A percentile compares a stretch with the other conserved stretches of the same genome.
phyloP scores from a whole-genome alignment of 2,888 invertebrate genomes.

The Alentia gelatinosa region DNA sequence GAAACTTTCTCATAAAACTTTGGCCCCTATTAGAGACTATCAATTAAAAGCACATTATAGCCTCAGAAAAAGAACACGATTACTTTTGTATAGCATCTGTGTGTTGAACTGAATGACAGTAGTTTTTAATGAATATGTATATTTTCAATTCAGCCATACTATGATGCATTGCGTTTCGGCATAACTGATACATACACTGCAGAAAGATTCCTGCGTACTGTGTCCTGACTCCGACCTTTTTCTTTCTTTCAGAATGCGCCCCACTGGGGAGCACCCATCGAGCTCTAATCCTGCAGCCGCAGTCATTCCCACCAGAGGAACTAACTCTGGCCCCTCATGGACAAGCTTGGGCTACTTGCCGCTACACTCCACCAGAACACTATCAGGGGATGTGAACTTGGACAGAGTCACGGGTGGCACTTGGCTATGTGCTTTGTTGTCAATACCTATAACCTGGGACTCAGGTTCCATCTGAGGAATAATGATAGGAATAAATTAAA shows the following conservation, averaged over 20 bases:
- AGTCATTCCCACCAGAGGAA: background rate
- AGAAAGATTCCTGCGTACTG: too few relatives aligned
- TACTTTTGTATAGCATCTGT: too few relatives aligned
- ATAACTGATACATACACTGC: too few relatives aligned
- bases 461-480: background rate
- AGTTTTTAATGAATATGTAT: too few relatives aligned
- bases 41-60: too few relatives aligned
- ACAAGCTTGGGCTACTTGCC: background rate
- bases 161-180: too few relatives aligned
- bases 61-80: too few relatives aligned
- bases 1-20: too few relatives aligned
- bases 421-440: background rate
- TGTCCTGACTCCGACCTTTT: background rate
- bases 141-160: too few relatives aligned
- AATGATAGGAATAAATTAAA: background rate
- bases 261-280: conserved; percentile 35
- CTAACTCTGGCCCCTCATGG: background rate
- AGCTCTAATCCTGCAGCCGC: background rate
- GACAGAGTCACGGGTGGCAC: background rate
- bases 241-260: background rate
- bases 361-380: background rate
- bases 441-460: background rate
- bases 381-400: background rate
- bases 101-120: too few relatives aligned
- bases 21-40: too few relatives aligned